These are phyloP conservation scores for Sorex maritimensis DNA, from an alignment of 2,797 vertebrate genomes.

Conservation along the genomic window DNA sequence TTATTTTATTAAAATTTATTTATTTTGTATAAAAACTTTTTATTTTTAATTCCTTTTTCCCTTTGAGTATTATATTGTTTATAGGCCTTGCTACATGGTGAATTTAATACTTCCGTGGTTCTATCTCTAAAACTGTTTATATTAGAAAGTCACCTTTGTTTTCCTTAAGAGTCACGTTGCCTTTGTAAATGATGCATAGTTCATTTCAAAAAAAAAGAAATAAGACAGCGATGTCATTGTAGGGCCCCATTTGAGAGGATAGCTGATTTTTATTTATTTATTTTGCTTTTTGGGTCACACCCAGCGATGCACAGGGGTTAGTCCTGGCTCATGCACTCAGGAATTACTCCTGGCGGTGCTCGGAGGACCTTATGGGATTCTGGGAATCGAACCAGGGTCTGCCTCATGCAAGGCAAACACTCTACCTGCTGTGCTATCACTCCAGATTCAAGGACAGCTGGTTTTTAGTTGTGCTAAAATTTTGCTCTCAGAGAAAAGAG, in stretches of 20 bases:
- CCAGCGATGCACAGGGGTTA: too few species aligned
- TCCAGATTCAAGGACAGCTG: background rate
- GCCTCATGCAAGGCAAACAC: too few species aligned
- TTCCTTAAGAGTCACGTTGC: background rate
- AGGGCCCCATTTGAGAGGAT: background rate
- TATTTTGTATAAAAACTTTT: background rate
- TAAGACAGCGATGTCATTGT: background rate
- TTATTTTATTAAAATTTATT: background rate
- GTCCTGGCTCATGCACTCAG: too few species aligned
- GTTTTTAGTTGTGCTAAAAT: background rate
- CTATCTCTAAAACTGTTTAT: background rate
- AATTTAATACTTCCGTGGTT: background rate
- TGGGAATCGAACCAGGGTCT: too few species aligned
- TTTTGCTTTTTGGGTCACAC: too few species aligned
- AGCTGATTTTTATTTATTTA: background rate
- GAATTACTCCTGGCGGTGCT: too few species aligned
- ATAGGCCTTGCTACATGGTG: background rate
- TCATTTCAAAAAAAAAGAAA: background rate
- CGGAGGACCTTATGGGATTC: too few species aligned
- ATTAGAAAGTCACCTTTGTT: background rate
- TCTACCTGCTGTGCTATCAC: too few species aligned
- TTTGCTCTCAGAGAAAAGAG: background rate
- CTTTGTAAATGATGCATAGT: background rate
- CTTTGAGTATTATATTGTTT: background rate
- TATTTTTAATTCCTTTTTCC: background rate